These are phyloP conservation scores for Ectropis crepuscularia DNA, from an alignment of 2,888 invertebrate genomes.

Conservation along the genomic window DNA sequence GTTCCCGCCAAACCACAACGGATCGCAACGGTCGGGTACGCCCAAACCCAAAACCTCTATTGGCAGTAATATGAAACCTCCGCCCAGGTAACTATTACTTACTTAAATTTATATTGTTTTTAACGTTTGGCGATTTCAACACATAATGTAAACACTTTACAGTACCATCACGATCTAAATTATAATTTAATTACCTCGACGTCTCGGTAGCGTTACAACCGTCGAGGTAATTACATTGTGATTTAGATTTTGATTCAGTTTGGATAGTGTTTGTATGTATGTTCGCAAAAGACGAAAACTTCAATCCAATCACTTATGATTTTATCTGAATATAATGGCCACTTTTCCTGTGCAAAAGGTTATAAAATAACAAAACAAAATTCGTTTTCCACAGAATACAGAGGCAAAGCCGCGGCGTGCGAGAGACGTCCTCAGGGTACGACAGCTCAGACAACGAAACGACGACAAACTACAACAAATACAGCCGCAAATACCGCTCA, in stretches of 20 bases:
- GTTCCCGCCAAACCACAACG: slow-evolving; percentile 92
- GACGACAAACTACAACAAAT: slow-evolving; percentile 86
- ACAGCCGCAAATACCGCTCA: slow-evolving; percentile 91
- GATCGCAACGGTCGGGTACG: slow-evolving; percentile 88
- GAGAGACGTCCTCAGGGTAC: slow-evolving; percentile 96
- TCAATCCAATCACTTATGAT: too few species aligned
- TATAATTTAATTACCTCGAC: too few species aligned
- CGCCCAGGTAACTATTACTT: slow-evolving; percentile 66
- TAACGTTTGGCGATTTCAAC: too few species aligned
- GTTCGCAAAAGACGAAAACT: too few species aligned
- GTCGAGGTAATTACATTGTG: too few species aligned
- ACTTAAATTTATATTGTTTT: not conserved
- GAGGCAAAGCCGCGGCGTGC: slow-evolving; percentile 86
- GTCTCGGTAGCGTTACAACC: too few species aligned
- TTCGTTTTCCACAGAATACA: slow-evolving; percentile 71
- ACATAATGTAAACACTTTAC: too few species aligned
- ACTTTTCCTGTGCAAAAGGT: too few species aligned
- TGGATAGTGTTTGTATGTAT: too few species aligned
- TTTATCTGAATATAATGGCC: too few species aligned
- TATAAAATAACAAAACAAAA: not conserved
- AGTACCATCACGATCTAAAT: too few species aligned
- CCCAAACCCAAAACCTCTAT: slow-evolving; percentile 84
- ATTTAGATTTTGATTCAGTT: too few species aligned
- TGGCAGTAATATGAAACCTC: slow-evolving; percentile 82
- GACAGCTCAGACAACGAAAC: slow-evolving; percentile 95